These are phyloP conservation scores for Periophthalmus magnuspinnatus DNA, from an alignment of 2,797 vertebrate species.

Conservation along the genomic window DNA sequence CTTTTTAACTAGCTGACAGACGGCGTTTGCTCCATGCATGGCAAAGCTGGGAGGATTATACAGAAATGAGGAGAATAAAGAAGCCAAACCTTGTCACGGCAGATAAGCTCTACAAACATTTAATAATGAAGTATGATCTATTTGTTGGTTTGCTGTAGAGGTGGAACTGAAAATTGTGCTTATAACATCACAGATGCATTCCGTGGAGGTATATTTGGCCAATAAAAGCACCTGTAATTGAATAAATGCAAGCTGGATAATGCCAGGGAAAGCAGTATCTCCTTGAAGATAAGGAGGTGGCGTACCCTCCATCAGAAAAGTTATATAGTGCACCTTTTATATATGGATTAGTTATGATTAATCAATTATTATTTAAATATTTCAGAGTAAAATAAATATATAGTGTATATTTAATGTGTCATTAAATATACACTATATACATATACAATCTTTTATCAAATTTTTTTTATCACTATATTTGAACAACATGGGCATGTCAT, in stretches of 20 bases:
- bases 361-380: background rate
- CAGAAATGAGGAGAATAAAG: constrained; percentile 77
- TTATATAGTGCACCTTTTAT: background rate
- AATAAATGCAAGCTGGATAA: too few relatives aligned
- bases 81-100: constrained; percentile 73
- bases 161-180: background rate
- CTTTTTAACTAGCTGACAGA: constrained; percentile 55
- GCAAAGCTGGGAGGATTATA: constrained; percentile 83
- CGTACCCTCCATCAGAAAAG: background rate
- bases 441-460: too few relatives aligned
- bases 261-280: background rate
- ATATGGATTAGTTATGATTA: background rate
- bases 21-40: constrained; percentile 66
- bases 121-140: constrained; percentile 66
- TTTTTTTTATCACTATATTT: background rate
- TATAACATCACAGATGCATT: background rate
- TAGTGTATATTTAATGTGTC: too few relatives aligned
- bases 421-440: too few relatives aligned
- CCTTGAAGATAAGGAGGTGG: background rate
- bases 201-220: too few relatives aligned
- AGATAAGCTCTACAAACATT: constrained; percentile 68
- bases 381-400: background rate
- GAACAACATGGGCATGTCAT: background rate
- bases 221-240: too few relatives aligned
- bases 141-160: background rate